A percentile compares a stretch with the other conserved stretches of the same genome.
These are phyloP conservation scores for Venturia canescens DNA, from an alignment of 1,140 invertebrate species.

Conservation along the genomic window DNA sequence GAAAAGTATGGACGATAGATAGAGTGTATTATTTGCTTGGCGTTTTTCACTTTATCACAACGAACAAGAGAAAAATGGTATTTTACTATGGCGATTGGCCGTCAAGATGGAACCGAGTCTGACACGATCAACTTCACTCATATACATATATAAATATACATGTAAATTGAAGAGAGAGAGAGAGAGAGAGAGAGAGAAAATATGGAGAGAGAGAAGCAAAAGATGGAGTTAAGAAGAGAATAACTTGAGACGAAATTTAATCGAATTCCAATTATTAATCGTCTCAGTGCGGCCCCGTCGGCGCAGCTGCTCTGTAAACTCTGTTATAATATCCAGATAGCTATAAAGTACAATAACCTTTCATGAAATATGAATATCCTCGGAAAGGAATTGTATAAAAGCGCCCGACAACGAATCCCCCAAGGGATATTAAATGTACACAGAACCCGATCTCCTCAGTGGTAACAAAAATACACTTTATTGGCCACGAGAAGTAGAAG, in stretches of 20 bases:
- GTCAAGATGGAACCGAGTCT: constrained; percentile 27
- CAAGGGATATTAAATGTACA: neutral
- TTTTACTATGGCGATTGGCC: constrained; percentile 44
- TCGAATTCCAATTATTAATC: constrained; percentile 53
- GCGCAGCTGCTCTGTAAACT: constrained; percentile 29
- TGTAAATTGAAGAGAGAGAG: neutral
- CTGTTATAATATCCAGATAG: constrained; percentile 36
- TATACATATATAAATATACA: neutral
- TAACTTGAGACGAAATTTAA: constrained; percentile 50
- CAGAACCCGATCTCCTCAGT: neutral
- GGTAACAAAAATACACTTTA: neutral
- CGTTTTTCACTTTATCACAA: constrained; percentile 25
- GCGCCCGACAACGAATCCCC: neutral
- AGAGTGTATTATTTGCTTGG: constrained; percentile 30
- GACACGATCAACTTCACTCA: constrained; percentile 1
- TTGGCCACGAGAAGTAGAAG: neutral
- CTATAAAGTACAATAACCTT: constrained; percentile 11
- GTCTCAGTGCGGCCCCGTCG: constrained; percentile 28
- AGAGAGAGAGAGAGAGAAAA: constrained; percentile 8
- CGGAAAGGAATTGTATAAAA: constrained; percentile 29
- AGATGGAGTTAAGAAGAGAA: constrained; percentile 4
- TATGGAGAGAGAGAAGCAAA: neutral
- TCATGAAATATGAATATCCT: constrained; percentile 42
- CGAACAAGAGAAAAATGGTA: constrained; percentile 45
- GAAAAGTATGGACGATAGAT: constrained; percentile 45